Evolutionary conservation across 2,113 vertebrate species (phyloP), one percentile per base, ranked within the genome.

Genomic region (Nicator chloris): DNA sequence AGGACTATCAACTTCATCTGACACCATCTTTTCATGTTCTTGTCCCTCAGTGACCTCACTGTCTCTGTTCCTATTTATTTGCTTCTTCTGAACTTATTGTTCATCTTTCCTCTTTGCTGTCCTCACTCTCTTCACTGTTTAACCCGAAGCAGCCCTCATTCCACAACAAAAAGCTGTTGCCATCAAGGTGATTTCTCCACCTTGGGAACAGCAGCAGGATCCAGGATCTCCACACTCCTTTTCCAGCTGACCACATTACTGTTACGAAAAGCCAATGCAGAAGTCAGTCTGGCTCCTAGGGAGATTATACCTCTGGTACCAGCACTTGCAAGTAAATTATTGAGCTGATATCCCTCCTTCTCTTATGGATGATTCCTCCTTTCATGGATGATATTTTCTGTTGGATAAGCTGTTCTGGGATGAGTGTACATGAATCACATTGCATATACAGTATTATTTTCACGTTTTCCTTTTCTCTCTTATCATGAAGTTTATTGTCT

Each of bases 41-140:
- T 84, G 28, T 87, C 77, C 72, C 61, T 79, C 87, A 73, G 18
- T 69, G 88, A 91, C 84, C 47, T 40, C 69, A 40, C 44, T 61
- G 50, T 61, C 53, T 82, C 66, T 66, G 27, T 81, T 86, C 15
- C 64, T 92, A 88, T 91, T 66, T 79, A 76, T 93, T 93, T 87
- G 64, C 60, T 91, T 61, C 71, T 85, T 95, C 95, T 91, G 65
- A 97, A 77, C 73, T 90, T 86, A 75, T 12, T 96, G 77, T 88
- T 96, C 84, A 28, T 53, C 91, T 90, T 68, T 68, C 30, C 65
- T 82, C 44, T 82, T 59, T 60, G 47, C 70, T 82, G 13, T 68
- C 54, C 89, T 79, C 37, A 5, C 21, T 89, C 53, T 66, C 79
- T 79, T 94, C 80, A 65, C 60, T 90, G 78, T 89, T 94, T 84